phyloP scores from a whole-genome alignment of 2,888 invertebrate species.

The Hyposoter dolosus region DNA sequence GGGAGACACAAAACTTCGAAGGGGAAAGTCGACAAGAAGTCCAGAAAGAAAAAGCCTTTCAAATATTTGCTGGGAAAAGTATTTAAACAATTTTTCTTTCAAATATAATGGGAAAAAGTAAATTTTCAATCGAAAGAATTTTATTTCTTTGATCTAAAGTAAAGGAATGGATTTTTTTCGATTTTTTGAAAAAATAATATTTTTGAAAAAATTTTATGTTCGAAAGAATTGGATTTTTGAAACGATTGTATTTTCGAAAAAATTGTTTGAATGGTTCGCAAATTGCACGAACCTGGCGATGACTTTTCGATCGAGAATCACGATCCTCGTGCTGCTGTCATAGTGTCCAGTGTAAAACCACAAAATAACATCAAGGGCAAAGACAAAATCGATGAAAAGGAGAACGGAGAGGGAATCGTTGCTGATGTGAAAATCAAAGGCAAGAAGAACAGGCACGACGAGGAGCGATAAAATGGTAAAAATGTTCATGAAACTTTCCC shows the following conservation, averaged over 20 bases:
- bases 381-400: conserved; percentile 75
- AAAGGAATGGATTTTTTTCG: not conserved
- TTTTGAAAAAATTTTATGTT: not conserved
- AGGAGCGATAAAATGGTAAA: conserved; percentile 77
- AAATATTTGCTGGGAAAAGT: conserved; percentile 78
- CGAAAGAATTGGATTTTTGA: not conserved
- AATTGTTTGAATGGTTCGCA: not conserved
- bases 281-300: conserved; percentile 73
- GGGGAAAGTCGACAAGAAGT: conserved; percentile 79
- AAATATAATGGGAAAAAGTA: not conserved
- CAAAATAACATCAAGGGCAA: conserved; percentile 79
- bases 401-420: conserved; percentile 70
- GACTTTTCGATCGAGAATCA: conserved; percentile 78
- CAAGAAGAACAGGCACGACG: conserved; percentile 78
- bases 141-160: not conserved
- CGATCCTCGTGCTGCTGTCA: conserved; percentile 75
- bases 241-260: not conserved
- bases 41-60: conserved; percentile 77
- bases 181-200: not conserved
- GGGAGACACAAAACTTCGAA: conserved; percentile 74
- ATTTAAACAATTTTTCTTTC: not conserved
- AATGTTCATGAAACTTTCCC: conserved; percentile 81
- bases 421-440: conserved; percentile 76
- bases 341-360: conserved; percentile 83
- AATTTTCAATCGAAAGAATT: not conserved